Percentiles rank a stretch among this genome's conserved stretches.
phyloP scores from a whole-genome alignment of 2,888 invertebrate species.

The Phyto melanocephala region DNA sequence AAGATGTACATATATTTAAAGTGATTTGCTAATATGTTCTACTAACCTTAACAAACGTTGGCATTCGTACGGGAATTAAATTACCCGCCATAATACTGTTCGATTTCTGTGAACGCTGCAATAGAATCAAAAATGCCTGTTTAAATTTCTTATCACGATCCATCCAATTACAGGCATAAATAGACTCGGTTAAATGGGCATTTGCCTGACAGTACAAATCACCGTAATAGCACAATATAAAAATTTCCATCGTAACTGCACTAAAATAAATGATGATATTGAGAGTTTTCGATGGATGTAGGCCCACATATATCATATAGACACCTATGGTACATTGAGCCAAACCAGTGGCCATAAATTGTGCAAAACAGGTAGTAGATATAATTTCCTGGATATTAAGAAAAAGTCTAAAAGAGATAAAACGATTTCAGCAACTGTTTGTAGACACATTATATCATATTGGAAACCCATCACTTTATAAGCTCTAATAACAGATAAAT shows the following conservation, averaged over 20 bases:
- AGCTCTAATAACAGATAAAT: no score
- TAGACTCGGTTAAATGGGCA: conserved; percentile 78
- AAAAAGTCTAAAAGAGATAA: conserved; percentile 77
- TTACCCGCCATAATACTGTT: conserved; percentile 80
- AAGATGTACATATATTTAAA: no score
- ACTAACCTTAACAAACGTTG: conserved; percentile 80
- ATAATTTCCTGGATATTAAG: conserved; percentile 79
- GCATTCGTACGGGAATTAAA: conserved; percentile 80
- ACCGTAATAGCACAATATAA: conserved; percentile 80
- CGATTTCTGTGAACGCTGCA: conserved; percentile 80
- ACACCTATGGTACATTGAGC: conserved; percentile 76
- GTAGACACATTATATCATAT: no score
- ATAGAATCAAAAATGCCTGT: conserved; percentile 75
- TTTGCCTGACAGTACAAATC: conserved; percentile 80
- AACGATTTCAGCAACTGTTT: no score
- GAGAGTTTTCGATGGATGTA: conserved; percentile 58
- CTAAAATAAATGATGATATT: conserved; percentile 70
- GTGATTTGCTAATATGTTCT: no score
- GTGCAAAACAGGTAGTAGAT: conserved; percentile 80
- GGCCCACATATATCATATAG: conserved; percentile 76
- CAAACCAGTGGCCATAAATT: conserved; percentile 79
- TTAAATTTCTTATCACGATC: conserved; percentile 79
- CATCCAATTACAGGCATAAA: conserved; percentile 81
- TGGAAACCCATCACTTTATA: no score
- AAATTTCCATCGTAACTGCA: conserved; percentile 80